A percentile compares a stretch with the other conserved stretches of the same genome.
phyloP scores from a whole-genome alignment of 2,888 invertebrate genomes.

The Tachina fera region DNA sequence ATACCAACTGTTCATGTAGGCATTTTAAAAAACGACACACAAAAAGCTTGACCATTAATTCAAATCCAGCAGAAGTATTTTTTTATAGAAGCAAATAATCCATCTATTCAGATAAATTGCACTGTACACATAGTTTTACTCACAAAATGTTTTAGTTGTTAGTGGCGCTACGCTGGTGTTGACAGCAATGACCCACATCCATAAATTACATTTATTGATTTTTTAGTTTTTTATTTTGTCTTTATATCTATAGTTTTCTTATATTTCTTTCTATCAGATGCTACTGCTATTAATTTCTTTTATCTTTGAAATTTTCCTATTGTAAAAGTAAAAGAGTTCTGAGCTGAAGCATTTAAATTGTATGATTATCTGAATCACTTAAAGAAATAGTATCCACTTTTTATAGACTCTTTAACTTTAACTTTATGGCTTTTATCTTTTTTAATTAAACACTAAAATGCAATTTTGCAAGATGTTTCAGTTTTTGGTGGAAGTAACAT shows the following conservation, averaged over 20 bases:
- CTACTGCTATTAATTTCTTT: not conserved
- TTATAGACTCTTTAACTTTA: too few relatives aligned
- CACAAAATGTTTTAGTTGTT: conserved; percentile 32
- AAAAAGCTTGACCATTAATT: not conserved
- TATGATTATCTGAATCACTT: too few relatives aligned
- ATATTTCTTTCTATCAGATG: too few relatives aligned
- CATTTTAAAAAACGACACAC: not conserved
- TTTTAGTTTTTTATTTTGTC: conserved; percentile 24
- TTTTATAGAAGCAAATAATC: conserved; percentile 26
- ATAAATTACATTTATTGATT: conserved; percentile 78
- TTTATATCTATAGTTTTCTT: conserved; percentile 12
- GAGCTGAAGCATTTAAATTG: too few relatives aligned
- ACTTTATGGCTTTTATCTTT: too few relatives aligned
- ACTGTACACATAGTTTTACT: not conserved
- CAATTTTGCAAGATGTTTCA: too few relatives aligned
- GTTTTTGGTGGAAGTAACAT: too few relatives aligned
- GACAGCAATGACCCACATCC: conserved; percentile 81
- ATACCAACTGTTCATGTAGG: conserved; percentile 8
- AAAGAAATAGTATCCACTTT: too few relatives aligned
- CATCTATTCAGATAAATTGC: conserved; percentile 28
- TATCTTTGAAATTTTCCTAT: conserved; percentile 11
- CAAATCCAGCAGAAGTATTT: not conserved
- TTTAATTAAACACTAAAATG: too few relatives aligned
- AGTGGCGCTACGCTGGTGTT: conserved; percentile 65
- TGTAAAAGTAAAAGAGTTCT: too few relatives aligned